Evolutionary conservation across 2,113 vertebrate species (phyloP), one percentile per base, ranked within the genome.

Genomic region (Pelvicachromis taeniatus): DNA sequence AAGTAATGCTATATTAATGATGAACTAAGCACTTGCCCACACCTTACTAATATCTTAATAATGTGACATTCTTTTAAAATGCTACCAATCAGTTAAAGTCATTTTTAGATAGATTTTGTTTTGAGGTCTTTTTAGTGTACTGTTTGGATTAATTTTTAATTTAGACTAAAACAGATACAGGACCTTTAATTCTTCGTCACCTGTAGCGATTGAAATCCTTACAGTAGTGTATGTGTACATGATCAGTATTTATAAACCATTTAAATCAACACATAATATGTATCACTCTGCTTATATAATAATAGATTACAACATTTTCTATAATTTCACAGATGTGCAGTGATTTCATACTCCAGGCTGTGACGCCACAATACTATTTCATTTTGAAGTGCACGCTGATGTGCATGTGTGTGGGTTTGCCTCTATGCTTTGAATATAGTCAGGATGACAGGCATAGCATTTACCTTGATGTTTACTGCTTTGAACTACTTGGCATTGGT

Each of bases 381-480:
- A 83, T 91, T 94, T 82, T 94, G 84, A 89, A 93, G 88, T 88
- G 78, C 73, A 50, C 89, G 87, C 89, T 93, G 91, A 90, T 55
- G 85, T 80, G 55, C 59, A 55, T 87, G 84, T 84, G 85, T 90
- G 91, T 90, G 85, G 88, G 89, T 88, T 79, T 84, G 85, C 77
- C 77, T 89, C 33, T 58, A 13, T 82, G 85, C 86, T 94, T 90
- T 92, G 93, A 90, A 94, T 91, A 89, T 89, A 95, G 91, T 87
- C 78, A 59, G 91, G 92, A 91, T 95, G 94, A 95, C 94, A 94
- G 90, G 92, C 91, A 89, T 93, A 92, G 92, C 88, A 91, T 94
- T 95, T 94, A 95, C 94, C 94, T 96, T 95, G 95, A 96, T 95
- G 93, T 94, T 93, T 94, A 79, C 89, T 73, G 93, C 95, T 95